phyloP scores from a whole-genome alignment of 2,888 invertebrate genomes.

The Capitulum mitella region DNA sequence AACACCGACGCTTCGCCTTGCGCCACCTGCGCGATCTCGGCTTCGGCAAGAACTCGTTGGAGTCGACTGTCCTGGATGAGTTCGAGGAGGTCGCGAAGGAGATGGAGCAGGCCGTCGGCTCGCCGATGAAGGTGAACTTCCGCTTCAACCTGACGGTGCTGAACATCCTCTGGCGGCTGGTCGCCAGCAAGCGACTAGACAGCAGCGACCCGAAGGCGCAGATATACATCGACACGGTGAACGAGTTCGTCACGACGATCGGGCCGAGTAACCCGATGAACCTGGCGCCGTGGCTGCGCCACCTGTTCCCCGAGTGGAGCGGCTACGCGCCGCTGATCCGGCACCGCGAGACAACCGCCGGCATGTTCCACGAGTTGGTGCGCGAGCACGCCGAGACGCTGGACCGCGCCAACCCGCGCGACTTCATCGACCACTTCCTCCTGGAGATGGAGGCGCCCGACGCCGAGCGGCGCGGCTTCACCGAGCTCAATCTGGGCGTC shows the following conservation, averaged over 20 bases:
- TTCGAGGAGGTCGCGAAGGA: neutral
- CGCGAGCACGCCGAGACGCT: neutral
- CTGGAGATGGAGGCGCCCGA: neutral
- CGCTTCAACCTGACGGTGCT: constrained; percentile 52
- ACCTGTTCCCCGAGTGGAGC: neutral
- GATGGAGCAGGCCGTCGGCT: neutral
- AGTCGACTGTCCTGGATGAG: neutral
- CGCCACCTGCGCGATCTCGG: neutral
- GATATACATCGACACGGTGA: neutral
- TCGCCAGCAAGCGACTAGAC: constrained; percentile 24
- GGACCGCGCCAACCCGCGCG: neutral
- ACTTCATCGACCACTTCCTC: constrained; percentile 3
- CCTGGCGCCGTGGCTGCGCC: neutral
- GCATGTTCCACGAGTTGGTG: neutral
- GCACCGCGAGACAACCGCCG: neutral
- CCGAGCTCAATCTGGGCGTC: neutral
- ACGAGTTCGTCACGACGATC: neutral
- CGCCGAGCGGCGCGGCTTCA: neutral
- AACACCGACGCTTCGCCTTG: neutral
- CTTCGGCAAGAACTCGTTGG: neutral
- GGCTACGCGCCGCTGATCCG: neutral
- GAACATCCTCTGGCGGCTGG: constrained; percentile 50
- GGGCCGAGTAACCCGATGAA: neutral
- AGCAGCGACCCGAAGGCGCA: constrained; percentile 8
- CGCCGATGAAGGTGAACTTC: neutral